Conservation (phyloP, 1,140 invertebrate species). For the Drosophila ironensis region DNA sequence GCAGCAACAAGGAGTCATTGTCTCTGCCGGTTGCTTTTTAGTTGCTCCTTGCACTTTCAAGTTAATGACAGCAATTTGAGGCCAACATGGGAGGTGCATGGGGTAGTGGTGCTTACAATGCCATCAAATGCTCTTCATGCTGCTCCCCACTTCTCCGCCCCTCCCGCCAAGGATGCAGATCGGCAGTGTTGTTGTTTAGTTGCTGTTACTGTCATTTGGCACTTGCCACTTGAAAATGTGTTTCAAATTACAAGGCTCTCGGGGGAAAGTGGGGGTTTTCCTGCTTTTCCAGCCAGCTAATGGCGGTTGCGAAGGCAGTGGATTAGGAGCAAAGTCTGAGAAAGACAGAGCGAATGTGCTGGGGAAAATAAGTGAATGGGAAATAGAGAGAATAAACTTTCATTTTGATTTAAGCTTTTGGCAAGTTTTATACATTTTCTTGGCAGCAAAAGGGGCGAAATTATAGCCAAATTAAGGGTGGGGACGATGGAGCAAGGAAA, state of each 20-base stretch:
- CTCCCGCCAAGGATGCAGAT: conserved; percentile 20
- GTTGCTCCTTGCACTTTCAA: conserved; percentile 41
- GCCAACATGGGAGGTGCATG: neutral
- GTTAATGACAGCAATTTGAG: conserved; percentile 54
- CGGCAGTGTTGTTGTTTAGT: conserved; percentile 31
- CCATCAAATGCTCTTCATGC: conserved; percentile 28
- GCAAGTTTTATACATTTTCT: conserved; percentile 43
- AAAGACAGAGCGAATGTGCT: neutral
- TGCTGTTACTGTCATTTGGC: conserved; percentile 43
- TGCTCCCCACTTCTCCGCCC: neutral
- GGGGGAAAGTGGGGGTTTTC: neutral
- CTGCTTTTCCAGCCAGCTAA: conserved; percentile 44
- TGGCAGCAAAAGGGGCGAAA: conserved; percentile 41
- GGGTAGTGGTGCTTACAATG: conserved; percentile 26
- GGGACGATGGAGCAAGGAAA: neutral
- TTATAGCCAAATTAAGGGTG: conserved; percentile 21
- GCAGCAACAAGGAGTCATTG: conserved; percentile 34
- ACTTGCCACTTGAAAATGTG: conserved; percentile 50
- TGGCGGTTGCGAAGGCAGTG: conserved; percentile 38
- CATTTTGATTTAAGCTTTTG: conserved; percentile 46
- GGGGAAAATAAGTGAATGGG: conserved; percentile 8
- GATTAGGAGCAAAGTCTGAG: no score
- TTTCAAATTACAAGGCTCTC: conserved; percentile 35
- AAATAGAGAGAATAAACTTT: conserved; percentile 36
- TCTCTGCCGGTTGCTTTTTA: conserved; percentile 11